Evolutionary conservation across 2,113 vertebrate genomes (phyloP).

Genomic region (Thunnus maccoyii): DNA sequence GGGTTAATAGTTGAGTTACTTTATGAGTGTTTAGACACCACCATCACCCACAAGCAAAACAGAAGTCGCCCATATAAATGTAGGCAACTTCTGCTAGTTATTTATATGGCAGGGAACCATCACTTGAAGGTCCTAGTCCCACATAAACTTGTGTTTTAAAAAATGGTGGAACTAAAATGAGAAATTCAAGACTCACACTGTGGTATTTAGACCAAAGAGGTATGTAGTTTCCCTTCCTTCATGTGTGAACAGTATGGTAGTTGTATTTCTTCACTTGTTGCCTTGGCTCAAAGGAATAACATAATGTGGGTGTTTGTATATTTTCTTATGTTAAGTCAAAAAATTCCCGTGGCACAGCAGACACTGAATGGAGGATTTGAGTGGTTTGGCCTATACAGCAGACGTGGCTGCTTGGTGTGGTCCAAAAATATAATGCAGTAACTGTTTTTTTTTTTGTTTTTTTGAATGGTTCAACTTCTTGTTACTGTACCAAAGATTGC

Average conservation of each 20-base stretch:
- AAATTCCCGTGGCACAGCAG: background rate
- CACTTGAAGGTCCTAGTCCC: background rate
- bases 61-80: slow-evolving; percentile 13
- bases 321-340: background rate
- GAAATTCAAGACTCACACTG: background rate
- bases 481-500: background rate
- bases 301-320: slow-evolving; percentile 6
- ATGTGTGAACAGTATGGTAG: background rate
- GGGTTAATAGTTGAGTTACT: slow-evolving; percentile 12
- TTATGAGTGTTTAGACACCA: background rate
- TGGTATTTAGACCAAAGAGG: background rate
- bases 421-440: background rate
- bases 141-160: background rate
- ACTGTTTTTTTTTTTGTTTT: background rate
- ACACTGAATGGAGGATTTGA: background rate
- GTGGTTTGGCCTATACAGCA: background rate
- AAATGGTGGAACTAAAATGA: background rate
- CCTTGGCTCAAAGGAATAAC: background rate
- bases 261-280: background rate
- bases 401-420: background rate
- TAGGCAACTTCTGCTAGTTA: slow-evolving; percentile 5
- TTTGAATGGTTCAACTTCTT: background rate
- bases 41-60: background rate
- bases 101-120: background rate
- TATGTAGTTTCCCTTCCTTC: background rate